Conservation (phyloP, 1,140 invertebrate species). For the Lerema accius region DNA sequence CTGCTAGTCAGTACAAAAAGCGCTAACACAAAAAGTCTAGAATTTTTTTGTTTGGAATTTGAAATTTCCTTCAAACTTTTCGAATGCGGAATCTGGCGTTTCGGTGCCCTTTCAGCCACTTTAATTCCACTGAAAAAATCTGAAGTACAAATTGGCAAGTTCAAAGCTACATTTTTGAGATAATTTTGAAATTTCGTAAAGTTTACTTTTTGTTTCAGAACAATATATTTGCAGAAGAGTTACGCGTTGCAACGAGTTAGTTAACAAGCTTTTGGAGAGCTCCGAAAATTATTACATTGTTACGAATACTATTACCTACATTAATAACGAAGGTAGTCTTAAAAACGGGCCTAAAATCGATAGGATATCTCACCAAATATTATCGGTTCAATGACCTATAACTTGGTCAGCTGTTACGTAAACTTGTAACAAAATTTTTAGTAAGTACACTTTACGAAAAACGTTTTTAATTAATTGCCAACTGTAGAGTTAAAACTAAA, state of each 20-base stretch:
- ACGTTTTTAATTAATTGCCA: too few relatives aligned
- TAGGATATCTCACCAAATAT: too few relatives aligned
- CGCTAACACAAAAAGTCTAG: conserved; percentile 7
- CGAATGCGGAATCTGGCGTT: conserved; percentile 13
- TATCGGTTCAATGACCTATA: too few relatives aligned
- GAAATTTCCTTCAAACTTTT: conserved; percentile 31
- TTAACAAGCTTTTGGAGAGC: conserved; percentile 10
- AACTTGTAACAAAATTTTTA: too few relatives aligned
- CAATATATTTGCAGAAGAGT: conserved; percentile 1
- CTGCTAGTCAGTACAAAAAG: conserved; percentile 3
- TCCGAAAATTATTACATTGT: conserved; percentile 15
- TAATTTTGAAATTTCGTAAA: conserved; percentile 12
- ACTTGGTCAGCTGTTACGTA: too few relatives aligned
- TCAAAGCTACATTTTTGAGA: conserved; percentile 21
- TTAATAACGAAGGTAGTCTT: too few relatives aligned
- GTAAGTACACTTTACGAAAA: too few relatives aligned
- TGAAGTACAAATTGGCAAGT: conserved; percentile 1
- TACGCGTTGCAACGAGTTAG: conserved; percentile 21
- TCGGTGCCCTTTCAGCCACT: conserved; percentile 21
- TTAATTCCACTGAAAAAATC: conserved; percentile 18
- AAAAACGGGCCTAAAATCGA: too few relatives aligned
- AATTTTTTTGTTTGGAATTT: conserved; percentile 14
- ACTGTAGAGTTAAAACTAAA: too few relatives aligned
- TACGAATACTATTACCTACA: too few relatives aligned
- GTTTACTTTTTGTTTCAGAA: not conserved